Conservation (phyloP, 53 echinoderm and acorn worm species). For the Holothuria leucospilota region DNA sequence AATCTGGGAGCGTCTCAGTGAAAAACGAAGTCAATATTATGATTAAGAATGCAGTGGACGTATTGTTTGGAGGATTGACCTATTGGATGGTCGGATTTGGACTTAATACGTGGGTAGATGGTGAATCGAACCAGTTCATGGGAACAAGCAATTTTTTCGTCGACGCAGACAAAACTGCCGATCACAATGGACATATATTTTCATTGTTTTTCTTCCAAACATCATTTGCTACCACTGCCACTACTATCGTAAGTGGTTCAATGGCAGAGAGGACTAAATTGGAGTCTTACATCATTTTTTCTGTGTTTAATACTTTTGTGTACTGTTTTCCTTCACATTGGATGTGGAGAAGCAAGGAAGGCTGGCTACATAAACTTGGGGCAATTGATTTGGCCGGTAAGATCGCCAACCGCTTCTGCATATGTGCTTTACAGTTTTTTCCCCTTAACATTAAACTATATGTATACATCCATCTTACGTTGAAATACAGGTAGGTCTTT, state of each 20-base stretch:
- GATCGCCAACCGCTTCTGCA: background rate
- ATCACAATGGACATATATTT: conserved; percentile 59
- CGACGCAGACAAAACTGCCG: conserved; percentile 50
- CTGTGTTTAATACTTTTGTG: conserved; percentile 74
- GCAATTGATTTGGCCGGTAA: conserved; percentile 78
- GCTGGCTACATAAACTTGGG: conserved; percentile 67
- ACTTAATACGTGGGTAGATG: conserved; percentile 61
- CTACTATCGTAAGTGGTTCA: conserved; percentile 78
- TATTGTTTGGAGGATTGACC: conserved; percentile 78
- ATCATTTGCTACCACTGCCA: conserved; percentile 82
- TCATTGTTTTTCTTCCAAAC: conserved; percentile 83
- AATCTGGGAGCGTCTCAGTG: conserved; percentile 76
- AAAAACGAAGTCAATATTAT: conserved; percentile 92
- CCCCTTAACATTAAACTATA: too few relatives aligned
- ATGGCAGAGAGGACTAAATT: conserved; percentile 81
- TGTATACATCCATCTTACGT: too few relatives aligned
- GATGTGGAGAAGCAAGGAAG: conserved; percentile 65
- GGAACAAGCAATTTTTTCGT: conserved; percentile 74
- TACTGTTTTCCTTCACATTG: conserved; percentile 83
- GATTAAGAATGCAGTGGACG: conserved; percentile 88
- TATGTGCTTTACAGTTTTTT: too few relatives aligned
- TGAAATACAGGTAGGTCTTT: too few relatives aligned
- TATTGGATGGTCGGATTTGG: conserved; percentile 93
- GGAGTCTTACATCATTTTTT: conserved; percentile 78
- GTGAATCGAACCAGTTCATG: conserved; percentile 57